These are phyloP conservation scores for Pseudochromis fuscus DNA, from an alignment of 2,797 vertebrate genomes.

Conservation along the genomic window DNA sequence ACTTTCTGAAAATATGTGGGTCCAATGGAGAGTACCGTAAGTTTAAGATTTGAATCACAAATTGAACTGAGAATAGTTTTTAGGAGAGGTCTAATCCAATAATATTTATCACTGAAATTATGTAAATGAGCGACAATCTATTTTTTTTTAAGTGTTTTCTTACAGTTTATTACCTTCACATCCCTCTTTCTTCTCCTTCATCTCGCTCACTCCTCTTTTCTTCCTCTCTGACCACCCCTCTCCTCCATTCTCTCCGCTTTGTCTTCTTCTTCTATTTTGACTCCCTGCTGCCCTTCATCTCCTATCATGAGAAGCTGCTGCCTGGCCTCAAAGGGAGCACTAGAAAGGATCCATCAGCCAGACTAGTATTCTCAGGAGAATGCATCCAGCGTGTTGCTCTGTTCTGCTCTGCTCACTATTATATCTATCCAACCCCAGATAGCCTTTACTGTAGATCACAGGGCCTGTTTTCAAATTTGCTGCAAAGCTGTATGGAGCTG, in stretches of 20 bases:
- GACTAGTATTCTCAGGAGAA: slow-evolving; percentile 72
- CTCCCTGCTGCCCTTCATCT: slow-evolving; percentile 71
- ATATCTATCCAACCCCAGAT: slow-evolving; percentile 73
- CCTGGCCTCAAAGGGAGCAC: slow-evolving; percentile 74
- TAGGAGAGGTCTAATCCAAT: slow-evolving; percentile 49
- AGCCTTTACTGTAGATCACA: slow-evolving; percentile 78
- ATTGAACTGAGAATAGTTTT: slow-evolving; percentile 66
- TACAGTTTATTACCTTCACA: slow-evolving; percentile 28
- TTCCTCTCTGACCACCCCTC: slow-evolving; percentile 57
- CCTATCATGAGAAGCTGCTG: slow-evolving; percentile 66
- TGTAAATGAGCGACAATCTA: slow-evolving; percentile 50
- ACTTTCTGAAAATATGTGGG: slow-evolving; percentile 20
- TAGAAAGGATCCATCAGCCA: slow-evolving; percentile 77
- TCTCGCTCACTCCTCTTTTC: slow-evolving; percentile 11
- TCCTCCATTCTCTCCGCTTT: slow-evolving; percentile 57
- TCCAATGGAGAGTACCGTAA: slow-evolving; percentile 19
- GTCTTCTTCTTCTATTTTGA: slow-evolving; percentile 61
- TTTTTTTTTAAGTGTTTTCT: slow-evolving; percentile 32
- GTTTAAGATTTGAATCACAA: slow-evolving; percentile 67
- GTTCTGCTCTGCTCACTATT: slow-evolving; percentile 74
- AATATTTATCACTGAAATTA: slow-evolving; percentile 60
- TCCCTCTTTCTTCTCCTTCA: slow-evolving; percentile 34
- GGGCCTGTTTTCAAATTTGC: slow-evolving; percentile 67
- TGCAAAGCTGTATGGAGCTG: slow-evolving; percentile 54
- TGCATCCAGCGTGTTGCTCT: slow-evolving; percentile 66